phyloP scores from a whole-genome alignment of 2,113 vertebrate genomes.

The Cyprinus carpio region DNA sequence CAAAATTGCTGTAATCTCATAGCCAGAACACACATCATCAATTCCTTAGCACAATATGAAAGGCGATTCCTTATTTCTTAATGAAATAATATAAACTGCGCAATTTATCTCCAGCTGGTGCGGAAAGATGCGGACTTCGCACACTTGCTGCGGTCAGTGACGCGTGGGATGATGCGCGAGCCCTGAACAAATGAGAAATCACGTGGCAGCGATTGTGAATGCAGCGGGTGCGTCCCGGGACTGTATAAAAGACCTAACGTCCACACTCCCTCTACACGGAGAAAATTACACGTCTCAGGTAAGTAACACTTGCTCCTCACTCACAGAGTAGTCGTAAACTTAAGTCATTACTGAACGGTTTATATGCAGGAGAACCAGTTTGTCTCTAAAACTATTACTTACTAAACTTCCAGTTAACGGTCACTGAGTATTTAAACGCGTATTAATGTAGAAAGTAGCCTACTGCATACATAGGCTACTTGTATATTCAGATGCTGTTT shows the following conservation, averaged over 20 bases:
- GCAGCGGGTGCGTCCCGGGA: slow-evolving; percentile 48
- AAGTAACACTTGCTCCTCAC: slow-evolving; percentile 50
- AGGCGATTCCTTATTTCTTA: not conserved
- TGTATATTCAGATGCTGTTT: not conserved
- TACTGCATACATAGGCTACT: not conserved
- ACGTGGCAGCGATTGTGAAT: slow-evolving; percentile 51
- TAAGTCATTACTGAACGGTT: not conserved
- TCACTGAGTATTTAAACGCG: not conserved
- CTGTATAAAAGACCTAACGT: slow-evolving; percentile 68
- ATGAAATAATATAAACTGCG: slow-evolving; percentile 36
- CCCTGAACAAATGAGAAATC: slow-evolving; percentile 51
- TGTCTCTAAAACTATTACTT: not conserved
- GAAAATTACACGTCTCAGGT: slow-evolving; percentile 69
- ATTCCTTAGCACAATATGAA: not conserved
- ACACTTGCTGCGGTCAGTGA: slow-evolving; percentile 45
- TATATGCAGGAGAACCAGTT: not conserved
- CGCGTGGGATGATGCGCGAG: slow-evolving; percentile 44
- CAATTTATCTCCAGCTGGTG: not conserved
- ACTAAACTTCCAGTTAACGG: not conserved
- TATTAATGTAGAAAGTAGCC: not conserved
- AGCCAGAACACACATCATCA: not conserved
- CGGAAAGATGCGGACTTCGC: slow-evolving; percentile 60
- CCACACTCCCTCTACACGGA: slow-evolving; percentile 45
- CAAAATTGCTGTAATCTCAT: not conserved
- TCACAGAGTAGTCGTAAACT: not conserved